Conservation (phyloP, 1,140 invertebrate species). For the Pseudoatta argentina region DNA sequence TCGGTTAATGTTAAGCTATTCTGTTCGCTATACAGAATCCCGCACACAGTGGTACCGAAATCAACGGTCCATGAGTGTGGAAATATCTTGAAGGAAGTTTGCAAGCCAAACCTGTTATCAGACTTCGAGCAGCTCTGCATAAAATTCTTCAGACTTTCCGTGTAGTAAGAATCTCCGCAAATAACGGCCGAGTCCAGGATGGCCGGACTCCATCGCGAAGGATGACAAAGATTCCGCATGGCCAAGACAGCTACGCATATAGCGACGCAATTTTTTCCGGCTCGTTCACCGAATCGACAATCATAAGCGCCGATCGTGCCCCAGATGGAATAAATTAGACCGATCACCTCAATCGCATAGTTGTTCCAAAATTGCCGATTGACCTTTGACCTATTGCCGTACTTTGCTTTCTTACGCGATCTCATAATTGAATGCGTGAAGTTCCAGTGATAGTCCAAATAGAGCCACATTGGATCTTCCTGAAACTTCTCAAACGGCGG, state of each 20-base stretch:
- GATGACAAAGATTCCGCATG: slow-evolving; percentile 79
- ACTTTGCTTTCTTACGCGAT: slow-evolving; percentile 58
- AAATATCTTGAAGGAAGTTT: slow-evolving; percentile 77
- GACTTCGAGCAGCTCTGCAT: slow-evolving; percentile 54
- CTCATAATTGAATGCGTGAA: slow-evolving; percentile 70
- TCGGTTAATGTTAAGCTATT: slow-evolving; percentile 61
- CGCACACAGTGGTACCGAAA: slow-evolving; percentile 74
- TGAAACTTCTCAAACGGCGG: slow-evolving; percentile 70
- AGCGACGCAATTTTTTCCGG: slow-evolving; percentile 81
- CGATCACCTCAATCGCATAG: slow-evolving; percentile 80
- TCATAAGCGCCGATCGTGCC: slow-evolving; percentile 82
- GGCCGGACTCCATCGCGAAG: slow-evolving; percentile 80
- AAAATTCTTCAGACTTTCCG: slow-evolving; percentile 76
- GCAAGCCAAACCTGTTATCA: slow-evolving; percentile 78
- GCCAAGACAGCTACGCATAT: slow-evolving; percentile 79
- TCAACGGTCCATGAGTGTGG: slow-evolving; percentile 80
- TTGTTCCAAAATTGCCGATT: slow-evolving; percentile 78
- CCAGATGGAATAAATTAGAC: slow-evolving; percentile 83
- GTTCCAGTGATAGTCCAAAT: slow-evolving; percentile 84
- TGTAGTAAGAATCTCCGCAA: slow-evolving; percentile 82
- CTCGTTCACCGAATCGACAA: slow-evolving; percentile 74
- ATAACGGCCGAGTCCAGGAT: slow-evolving; percentile 82
- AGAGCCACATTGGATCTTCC: slow-evolving; percentile 85
- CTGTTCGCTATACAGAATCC: slow-evolving; percentile 78
- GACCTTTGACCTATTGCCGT: background rate